Evolutionary conservation across 92 coral and sea anemone genomes (phyloP).

Genomic region (Pocillopora meandrina): DNA sequence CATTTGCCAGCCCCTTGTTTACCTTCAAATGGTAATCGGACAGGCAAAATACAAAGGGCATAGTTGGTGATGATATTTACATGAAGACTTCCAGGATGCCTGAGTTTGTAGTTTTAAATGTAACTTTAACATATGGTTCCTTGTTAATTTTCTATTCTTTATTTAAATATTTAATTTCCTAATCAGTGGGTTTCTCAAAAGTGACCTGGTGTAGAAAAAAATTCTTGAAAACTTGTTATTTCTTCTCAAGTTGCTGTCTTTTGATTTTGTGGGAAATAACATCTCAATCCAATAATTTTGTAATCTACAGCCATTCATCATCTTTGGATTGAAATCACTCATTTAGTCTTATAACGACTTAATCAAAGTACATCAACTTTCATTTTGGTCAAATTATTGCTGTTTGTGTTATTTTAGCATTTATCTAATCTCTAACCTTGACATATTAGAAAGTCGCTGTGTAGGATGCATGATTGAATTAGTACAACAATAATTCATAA

Average conservation of each 20-base stretch:
- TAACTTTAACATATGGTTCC: slow-evolving; percentile 32
- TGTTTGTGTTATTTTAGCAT: background rate
- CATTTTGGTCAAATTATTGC: background rate
- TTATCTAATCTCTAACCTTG: background rate
- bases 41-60: background rate
- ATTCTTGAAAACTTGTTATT: slow-evolving; percentile 7
- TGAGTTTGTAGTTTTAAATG: slow-evolving; percentile 1
- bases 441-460: background rate
- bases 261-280: background rate
- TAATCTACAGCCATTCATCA: no score
- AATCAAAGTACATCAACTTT: background rate
- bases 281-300: background rate
- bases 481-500: background rate
- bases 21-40: background rate
- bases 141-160: slow-evolving; percentile 38
- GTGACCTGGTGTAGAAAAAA: slow-evolving; percentile 24
- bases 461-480: background rate
- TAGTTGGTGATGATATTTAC: background rate
- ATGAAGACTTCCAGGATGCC: background rate
- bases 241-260: background rate
- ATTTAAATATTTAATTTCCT: slow-evolving; percentile 47
- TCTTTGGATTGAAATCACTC: no score
- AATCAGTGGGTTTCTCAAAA: slow-evolving; percentile 23
- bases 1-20: slow-evolving; percentile 9
- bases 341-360: no score